These are phyloP conservation scores for Boloria selene DNA, from an alignment of 2,888 invertebrate genomes.

Conservation along the genomic window DNA sequence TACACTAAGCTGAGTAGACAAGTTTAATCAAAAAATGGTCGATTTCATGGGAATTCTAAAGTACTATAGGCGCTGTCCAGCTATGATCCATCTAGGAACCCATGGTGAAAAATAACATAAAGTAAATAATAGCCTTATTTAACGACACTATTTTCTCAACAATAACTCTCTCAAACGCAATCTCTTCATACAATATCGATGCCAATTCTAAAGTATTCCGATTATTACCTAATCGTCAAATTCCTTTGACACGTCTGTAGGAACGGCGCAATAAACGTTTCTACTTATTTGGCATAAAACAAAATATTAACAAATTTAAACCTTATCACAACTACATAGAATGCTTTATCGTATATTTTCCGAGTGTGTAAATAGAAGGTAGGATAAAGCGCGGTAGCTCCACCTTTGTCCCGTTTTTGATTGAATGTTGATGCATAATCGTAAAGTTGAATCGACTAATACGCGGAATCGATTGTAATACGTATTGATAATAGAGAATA, in stretches of 20 bases:
- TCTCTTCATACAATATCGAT: conserved; percentile 18
- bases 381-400: conserved; percentile 25
- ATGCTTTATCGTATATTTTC: neutral
- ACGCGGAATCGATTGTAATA: conserved; percentile 37
- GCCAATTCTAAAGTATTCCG: conserved; percentile 3
- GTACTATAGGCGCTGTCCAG: no score
- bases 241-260: conserved; percentile 25
- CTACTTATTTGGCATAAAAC: neutral
- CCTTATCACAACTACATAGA: neutral
- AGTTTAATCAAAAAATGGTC: no score
- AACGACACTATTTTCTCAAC: conserved; percentile 1
- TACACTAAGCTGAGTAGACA: no score
- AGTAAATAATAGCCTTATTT: neutral
- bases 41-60: no score
- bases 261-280: conserved; percentile 21
- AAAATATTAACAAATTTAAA: conserved; percentile 7
- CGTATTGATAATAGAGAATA: conserved; percentile 16
- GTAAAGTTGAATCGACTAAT: conserved; percentile 54
- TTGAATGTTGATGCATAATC: conserved; percentile 73
- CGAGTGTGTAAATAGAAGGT: conserved; percentile 15
- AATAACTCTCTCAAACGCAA: conserved; percentile 2
- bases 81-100: no score
- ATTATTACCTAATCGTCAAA: conserved; percentile 22
- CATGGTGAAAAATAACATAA: no score
- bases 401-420: conserved; percentile 65